Evolutionary conservation across 2,113 vertebrate species (phyloP).

Genomic region (Calidris pugnax): DNA sequence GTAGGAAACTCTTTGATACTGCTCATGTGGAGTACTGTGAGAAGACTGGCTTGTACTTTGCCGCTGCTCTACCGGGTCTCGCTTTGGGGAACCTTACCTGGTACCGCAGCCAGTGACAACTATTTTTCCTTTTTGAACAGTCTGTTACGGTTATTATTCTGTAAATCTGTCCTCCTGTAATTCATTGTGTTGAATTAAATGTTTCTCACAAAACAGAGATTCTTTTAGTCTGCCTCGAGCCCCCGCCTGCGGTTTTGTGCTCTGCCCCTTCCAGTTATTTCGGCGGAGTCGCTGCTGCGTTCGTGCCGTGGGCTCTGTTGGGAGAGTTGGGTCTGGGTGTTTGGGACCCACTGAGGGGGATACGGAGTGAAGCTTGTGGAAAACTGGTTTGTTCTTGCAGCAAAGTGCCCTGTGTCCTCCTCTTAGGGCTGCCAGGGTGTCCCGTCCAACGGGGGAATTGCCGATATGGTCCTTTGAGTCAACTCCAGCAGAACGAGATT

Average conservation of each 20-base stretch:
- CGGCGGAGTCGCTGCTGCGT: not conserved
- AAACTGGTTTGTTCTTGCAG: not conserved
- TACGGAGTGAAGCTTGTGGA: not conserved
- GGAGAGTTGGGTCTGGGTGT: not conserved
- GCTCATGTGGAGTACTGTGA: slow-evolving; percentile 26
- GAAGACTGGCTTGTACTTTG: slow-evolving; percentile 9
- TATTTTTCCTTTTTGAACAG: slow-evolving; percentile 47
- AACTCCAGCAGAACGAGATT: not conserved
- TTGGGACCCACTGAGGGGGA: not conserved
- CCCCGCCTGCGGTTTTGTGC: not conserved
- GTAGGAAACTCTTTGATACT: not conserved
- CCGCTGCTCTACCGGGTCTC: not conserved
- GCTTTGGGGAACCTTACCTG: not conserved
- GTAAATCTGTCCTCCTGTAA: slow-evolving; percentile 59
- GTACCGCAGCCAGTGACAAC: not conserved
- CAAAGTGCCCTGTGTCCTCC: not conserved
- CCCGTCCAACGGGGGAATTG: not conserved
- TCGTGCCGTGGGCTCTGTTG: not conserved
- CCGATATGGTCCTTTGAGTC: not conserved
- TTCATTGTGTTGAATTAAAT: slow-evolving; percentile 66
- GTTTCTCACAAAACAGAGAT: slow-evolving; percentile 32
- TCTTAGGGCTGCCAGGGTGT: not conserved
- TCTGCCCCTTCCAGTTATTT: not conserved
- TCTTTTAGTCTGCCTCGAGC: not conserved
- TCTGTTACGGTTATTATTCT: slow-evolving; percentile 32